Conservation (phyloP, 2,888 invertebrate genomes). For the Drosophila tripunctata region DNA sequence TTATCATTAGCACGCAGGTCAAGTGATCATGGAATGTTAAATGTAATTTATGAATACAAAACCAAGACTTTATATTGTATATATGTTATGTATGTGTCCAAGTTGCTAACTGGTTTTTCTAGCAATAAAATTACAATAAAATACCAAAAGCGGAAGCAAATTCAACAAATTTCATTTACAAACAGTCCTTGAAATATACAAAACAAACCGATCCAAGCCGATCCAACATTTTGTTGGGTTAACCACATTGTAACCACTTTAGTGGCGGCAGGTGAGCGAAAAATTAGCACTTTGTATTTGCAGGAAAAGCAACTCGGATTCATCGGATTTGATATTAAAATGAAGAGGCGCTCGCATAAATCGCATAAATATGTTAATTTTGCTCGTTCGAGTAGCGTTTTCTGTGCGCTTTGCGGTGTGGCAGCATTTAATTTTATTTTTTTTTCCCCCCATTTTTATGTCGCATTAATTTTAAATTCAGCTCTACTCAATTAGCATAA, state of each 20-base stretch:
- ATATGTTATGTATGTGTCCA: constrained; percentile 18
- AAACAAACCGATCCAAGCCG: constrained; percentile 2
- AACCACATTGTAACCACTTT: constrained; percentile 30
- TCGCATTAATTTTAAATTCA: constrained; percentile 60
- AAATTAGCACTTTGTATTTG: constrained; percentile 67
- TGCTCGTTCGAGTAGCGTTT: constrained; percentile 43
- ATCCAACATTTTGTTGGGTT: neutral
- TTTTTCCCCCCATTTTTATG: constrained; percentile 23
- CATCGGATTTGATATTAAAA: constrained; percentile 58
- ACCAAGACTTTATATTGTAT: constrained; percentile 53
- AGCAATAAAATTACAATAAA: constrained; percentile 59
- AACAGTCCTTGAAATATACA: constrained; percentile 69
- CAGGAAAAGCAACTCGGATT: constrained; percentile 45
- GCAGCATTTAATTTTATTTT: constrained; percentile 2
- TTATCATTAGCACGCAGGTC: constrained; percentile 23
- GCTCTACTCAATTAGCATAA: constrained; percentile 64
- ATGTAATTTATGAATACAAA: constrained; percentile 64
- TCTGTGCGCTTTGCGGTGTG: constrained; percentile 35
- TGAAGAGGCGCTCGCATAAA: constrained; percentile 73
- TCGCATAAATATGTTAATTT: constrained; percentile 78
- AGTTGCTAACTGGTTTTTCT: constrained; percentile 62
- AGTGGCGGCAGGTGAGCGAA: constrained; percentile 53
- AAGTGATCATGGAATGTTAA: constrained; percentile 41
- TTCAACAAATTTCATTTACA: constrained; percentile 74
- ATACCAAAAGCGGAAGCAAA: constrained; percentile 66